These are phyloP conservation scores for Elysia crispata DNA, from an alignment of 2,888 invertebrate species.

Conservation along the genomic window DNA sequence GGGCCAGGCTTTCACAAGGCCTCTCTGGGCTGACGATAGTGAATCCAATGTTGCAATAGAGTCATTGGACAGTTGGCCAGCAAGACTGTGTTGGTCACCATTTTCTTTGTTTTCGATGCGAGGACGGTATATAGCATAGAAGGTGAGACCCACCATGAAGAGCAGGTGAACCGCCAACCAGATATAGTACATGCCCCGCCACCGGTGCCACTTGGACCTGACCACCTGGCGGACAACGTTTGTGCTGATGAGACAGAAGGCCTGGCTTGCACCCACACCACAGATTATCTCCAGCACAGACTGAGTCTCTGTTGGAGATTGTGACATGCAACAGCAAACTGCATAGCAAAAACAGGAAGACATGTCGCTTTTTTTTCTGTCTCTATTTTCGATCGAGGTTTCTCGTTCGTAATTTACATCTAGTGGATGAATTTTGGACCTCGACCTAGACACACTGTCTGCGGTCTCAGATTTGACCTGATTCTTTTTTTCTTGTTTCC, in stretches of 20 bases:
- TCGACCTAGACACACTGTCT: background rate
- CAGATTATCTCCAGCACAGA: slow-evolving; percentile 64
- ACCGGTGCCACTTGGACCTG: slow-evolving; percentile 61
- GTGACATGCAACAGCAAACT: background rate
- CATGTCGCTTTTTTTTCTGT: too few species aligned
- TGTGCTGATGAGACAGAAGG: slow-evolving; percentile 61
- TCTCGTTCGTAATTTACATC: too few species aligned
- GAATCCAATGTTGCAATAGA: background rate
- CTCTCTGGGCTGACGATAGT: background rate
- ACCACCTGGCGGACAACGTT: slow-evolving; percentile 59
- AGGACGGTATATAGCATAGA: slow-evolving; percentile 51
- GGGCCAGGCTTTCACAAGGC: slow-evolving; percentile 6
- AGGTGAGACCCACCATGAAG: slow-evolving; percentile 57
- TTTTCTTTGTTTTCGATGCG: background rate
- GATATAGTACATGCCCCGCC: slow-evolving; percentile 54
- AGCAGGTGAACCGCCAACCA: slow-evolving; percentile 60
- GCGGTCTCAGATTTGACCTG: background rate
- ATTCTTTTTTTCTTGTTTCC: background rate
- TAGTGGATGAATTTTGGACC: too few species aligned
- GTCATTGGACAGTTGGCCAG: too few species aligned
- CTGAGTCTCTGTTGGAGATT: background rate
- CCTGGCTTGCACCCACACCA: slow-evolving; percentile 54
- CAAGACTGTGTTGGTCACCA: background rate
- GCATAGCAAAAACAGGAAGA: too few species aligned
- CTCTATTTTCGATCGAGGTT: too few species aligned